phyloP scores from a whole-genome alignment of 2,888 invertebrate genomes.

The Ormyrus rosae region DNA sequence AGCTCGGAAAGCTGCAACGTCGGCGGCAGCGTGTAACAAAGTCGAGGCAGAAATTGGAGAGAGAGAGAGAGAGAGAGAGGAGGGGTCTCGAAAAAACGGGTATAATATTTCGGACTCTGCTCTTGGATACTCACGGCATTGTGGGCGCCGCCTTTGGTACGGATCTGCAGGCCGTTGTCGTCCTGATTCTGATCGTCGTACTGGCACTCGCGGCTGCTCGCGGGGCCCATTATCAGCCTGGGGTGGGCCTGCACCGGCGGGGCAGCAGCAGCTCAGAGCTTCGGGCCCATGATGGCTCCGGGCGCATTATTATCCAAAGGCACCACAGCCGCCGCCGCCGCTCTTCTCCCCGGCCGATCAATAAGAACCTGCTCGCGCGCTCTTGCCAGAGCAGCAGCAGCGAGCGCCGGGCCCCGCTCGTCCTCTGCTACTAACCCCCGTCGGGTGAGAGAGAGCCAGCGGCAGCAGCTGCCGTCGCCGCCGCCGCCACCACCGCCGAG shows the following conservation, averaged over 20 bases:
- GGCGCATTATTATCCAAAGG: background rate
- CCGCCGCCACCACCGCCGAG: background rate
- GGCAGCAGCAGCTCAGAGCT: background rate
- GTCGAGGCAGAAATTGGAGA: too few relatives aligned
- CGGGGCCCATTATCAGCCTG: conserved; percentile 55
- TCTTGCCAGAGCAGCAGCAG: too few relatives aligned
- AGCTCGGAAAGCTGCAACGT: too few relatives aligned
- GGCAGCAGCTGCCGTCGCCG: background rate
- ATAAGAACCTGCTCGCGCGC: too few relatives aligned
- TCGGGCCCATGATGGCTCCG: too few relatives aligned
- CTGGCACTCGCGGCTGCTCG: conserved; percentile 57
- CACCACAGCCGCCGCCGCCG: background rate
- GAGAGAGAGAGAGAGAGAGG: too few relatives aligned
- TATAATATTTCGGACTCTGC: too few relatives aligned
- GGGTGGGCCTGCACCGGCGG: conserved; percentile 19
- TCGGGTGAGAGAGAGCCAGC: background rate
- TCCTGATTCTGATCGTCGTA: conserved; percentile 43
- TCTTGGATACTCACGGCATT: too few relatives aligned
- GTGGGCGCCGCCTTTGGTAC: background rate
- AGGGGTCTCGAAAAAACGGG: too few relatives aligned
- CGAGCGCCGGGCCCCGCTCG: too few relatives aligned
- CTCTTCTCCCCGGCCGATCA: background rate
- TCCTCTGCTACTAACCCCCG: too few relatives aligned
- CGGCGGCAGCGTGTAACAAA: too few relatives aligned
- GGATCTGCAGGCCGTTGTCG: conserved; percentile 51